phyloP scores from a whole-genome alignment of 2,113 vertebrate genomes.

The Anolis carolinensis region DNA sequence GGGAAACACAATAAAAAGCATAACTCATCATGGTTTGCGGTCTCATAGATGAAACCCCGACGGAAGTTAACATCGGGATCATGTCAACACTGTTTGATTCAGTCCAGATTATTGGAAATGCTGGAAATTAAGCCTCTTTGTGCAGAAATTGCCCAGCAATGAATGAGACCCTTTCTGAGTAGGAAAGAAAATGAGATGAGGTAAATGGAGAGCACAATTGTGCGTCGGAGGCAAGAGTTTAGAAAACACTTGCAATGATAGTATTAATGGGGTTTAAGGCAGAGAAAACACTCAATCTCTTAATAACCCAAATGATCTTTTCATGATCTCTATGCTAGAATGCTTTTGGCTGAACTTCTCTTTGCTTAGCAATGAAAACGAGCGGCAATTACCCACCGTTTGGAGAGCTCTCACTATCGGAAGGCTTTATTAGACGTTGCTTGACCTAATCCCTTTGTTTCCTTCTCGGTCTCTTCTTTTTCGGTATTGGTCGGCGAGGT shows the following conservation, averaged over 20 bases:
- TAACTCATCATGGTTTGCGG: constrained; percentile 35
- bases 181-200: not conserved
- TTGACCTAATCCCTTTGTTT: not conserved
- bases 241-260: not conserved
- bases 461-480: not conserved
- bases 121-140: constrained; percentile 2
- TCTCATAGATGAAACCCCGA: constrained; percentile 32
- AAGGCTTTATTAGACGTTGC: not conserved
- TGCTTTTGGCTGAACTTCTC: constrained; percentile 9
- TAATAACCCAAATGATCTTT: not conserved
- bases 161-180: not conserved
- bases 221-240: not conserved
- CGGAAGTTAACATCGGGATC: not conserved
- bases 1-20: constrained; percentile 41
- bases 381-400: constrained; percentile 10
- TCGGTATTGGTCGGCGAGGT: not conserved
- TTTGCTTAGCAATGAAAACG: not conserved
- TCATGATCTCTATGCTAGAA: not conserved
- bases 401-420: not conserved
- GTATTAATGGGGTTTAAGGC: not conserved
- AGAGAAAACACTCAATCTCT: fast-evolving
- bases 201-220: not conserved
- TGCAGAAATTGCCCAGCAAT: not conserved
- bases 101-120: fast-evolving
- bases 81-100: not conserved